Evolutionary conservation across 2,113 vertebrate genomes (phyloP).

Genomic region (Zosterops pallidus): DNA sequence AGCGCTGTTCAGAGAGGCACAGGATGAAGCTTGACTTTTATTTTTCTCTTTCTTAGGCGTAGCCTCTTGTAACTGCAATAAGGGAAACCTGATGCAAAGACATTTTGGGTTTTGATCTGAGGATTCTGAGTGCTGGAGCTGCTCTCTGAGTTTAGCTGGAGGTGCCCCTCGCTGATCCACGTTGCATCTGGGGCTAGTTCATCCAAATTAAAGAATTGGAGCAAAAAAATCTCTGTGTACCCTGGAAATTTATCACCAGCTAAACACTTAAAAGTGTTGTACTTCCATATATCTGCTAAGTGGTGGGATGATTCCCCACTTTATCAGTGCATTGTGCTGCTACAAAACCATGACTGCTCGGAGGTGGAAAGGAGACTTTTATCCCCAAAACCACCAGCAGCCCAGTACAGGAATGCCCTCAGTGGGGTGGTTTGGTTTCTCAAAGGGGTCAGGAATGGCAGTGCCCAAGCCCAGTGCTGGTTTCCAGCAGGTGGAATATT

Average conservation of each 20-base stretch:
- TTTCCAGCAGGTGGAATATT: background rate
- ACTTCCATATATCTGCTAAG: accelerated
- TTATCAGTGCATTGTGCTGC: background rate
- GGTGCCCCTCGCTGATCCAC: background rate
- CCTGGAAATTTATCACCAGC: background rate
- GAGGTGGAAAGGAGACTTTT: background rate
- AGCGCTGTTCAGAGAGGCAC: background rate
- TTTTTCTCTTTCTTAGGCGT: background rate
- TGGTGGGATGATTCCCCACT: background rate
- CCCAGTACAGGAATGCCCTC: background rate
- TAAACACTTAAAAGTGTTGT: background rate
- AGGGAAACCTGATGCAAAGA: background rate
- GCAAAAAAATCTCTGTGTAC: no score
- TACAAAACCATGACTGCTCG: background rate
- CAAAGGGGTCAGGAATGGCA: background rate
- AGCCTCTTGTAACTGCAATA: background rate
- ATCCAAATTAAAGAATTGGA: background rate
- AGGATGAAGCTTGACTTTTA: background rate
- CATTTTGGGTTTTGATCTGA: background rate
- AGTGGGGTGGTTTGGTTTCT: background rate
- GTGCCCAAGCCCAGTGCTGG: background rate
- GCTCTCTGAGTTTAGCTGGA: background rate
- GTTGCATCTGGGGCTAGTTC: background rate
- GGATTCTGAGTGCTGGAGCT: background rate
- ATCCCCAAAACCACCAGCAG: background rate